These are phyloP conservation scores for Lordiphosa clarofinis DNA, from an alignment of 1,140 invertebrate genomes.

Conservation along the genomic window DNA sequence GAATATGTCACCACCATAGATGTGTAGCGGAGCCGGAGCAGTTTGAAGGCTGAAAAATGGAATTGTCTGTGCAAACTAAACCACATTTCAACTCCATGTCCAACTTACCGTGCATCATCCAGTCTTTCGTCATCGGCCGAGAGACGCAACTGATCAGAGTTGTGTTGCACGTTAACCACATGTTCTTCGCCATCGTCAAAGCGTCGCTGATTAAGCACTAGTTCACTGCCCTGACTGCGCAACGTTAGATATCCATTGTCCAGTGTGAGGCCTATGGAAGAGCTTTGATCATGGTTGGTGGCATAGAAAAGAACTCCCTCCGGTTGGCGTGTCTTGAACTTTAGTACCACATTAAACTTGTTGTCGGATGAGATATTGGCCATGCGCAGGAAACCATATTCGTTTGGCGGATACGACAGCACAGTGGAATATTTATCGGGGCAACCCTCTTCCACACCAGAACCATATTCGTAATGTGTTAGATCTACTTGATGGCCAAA, in stretches of 20 bases:
- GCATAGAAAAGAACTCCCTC: slow-evolving; percentile 90
- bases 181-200: slow-evolving; percentile 97
- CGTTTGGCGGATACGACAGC: slow-evolving; percentile 79
- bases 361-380: slow-evolving; percentile 82
- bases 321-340: slow-evolving; percentile 90
- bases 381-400: slow-evolving; percentile 85
- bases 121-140: slow-evolving; percentile 89
- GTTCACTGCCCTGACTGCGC: slow-evolving; percentile 84
- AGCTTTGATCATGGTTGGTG: slow-evolving; percentile 83
- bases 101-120: slow-evolving; percentile 83
- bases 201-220: slow-evolving; percentile 82
- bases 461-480: slow-evolving; percentile 87
- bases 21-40: slow-evolving; percentile 82
- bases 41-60: slow-evolving; percentile 30
- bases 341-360: slow-evolving; percentile 89
- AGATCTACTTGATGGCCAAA: slow-evolving; percentile 88
- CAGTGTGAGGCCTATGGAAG: slow-evolving; percentile 85
- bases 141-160: slow-evolving; percentile 83
- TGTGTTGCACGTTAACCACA: slow-evolving; percentile 91
- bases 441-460: slow-evolving; percentile 92
- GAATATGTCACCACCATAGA: slow-evolving; percentile 86
- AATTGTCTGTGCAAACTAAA: background rate
- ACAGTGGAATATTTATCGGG: slow-evolving; percentile 83
- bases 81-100: background rate
- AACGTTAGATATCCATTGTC: slow-evolving; percentile 86